A percentile compares a stretch with the other conserved stretches of the same genome.
phyloP scores from a whole-genome alignment of 1,140 invertebrate genomes.

The Aphis gossypii region DNA sequence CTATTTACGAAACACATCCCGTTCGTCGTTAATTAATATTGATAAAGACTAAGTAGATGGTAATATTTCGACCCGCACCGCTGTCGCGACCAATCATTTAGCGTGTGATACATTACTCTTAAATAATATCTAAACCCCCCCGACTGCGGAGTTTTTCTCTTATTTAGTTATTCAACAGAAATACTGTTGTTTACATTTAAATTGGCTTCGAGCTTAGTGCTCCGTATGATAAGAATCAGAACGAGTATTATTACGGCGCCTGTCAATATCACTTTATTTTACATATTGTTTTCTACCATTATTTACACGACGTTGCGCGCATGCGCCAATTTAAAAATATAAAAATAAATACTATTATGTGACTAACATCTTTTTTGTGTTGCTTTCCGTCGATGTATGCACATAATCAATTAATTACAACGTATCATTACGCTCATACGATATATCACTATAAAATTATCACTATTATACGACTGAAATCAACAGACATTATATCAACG shows the following conservation, averaged over 20 bases:
- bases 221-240: neutral
- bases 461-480: neutral
- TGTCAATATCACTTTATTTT: slow-evolving; percentile 8
- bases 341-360: neutral
- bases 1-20: neutral
- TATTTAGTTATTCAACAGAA: neutral
- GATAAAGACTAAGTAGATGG: slow-evolving; percentile 20
- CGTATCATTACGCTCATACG: neutral
- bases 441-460: neutral
- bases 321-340: neutral
- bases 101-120: slow-evolving; percentile 12
- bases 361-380: neutral
- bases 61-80: slow-evolving; percentile 38
- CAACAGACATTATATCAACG: neutral
- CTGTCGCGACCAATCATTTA: slow-evolving; percentile 34
- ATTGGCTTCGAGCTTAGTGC: neutral
- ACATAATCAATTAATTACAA: neutral
- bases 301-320: neutral
- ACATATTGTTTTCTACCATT: neutral
- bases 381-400: neutral
- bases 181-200: slow-evolving; percentile 7
- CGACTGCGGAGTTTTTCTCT: neutral
- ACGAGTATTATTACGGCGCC: neutral
- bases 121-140: neutral
- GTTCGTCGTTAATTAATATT: slow-evolving; percentile 38